These are phyloP conservation scores for Trochalopteron elliotii DNA, from an alignment of 2,113 vertebrate species.

Conservation along the genomic window DNA sequence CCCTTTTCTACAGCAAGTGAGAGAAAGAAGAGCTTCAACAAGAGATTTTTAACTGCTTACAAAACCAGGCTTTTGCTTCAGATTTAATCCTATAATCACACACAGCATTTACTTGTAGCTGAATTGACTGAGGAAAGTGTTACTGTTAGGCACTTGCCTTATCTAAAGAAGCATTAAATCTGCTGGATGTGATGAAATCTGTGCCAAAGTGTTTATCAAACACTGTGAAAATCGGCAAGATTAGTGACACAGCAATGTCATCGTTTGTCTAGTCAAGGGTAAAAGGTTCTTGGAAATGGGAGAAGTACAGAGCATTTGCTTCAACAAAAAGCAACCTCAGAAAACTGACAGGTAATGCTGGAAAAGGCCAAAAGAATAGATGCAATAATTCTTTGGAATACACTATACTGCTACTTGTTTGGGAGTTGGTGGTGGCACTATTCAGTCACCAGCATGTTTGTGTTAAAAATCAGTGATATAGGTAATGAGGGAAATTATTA, in stretches of 20 bases:
- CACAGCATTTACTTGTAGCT: conserved; percentile 21
- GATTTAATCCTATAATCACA: conserved; percentile 55
- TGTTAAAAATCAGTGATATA: not conserved
- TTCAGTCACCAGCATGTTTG: not conserved
- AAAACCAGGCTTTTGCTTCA: conserved; percentile 24
- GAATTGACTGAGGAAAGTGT: conserved; percentile 40
- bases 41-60: conserved; percentile 34
- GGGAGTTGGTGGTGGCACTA: not conserved
- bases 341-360: not conserved
- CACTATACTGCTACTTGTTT: not conserved
- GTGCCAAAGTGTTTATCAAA: conserved; percentile 44
- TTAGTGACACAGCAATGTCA: not conserved
- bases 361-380: not conserved
- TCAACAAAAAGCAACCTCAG: not conserved
- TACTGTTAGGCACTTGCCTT: conserved; percentile 6
- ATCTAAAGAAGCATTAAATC: conserved; percentile 23
- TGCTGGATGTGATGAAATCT: conserved; percentile 47
- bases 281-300: conserved; percentile 4
- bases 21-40: not conserved
- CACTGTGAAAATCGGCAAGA: conserved; percentile 6
- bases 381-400: not conserved
- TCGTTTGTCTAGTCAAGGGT: conserved; percentile 27
- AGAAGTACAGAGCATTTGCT: not conserved
- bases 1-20: not conserved
- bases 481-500: not conserved